Conservation (phyloP, 2,113 vertebrate species). For the Scomber japonicus region DNA sequence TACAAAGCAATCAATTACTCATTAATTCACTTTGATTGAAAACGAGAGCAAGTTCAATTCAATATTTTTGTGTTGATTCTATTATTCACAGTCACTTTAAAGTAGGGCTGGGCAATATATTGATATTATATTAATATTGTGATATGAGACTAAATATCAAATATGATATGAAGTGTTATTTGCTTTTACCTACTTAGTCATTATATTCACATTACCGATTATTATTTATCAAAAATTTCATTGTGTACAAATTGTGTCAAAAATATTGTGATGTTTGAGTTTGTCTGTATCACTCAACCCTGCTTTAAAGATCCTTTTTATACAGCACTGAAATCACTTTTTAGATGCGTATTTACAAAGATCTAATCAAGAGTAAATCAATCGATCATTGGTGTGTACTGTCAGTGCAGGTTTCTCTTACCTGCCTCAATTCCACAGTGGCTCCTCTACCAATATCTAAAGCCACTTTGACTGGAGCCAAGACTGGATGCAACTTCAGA, state of each 20-base stretch:
- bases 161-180: no score
- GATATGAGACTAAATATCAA: no score
- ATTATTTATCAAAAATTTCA: no score
- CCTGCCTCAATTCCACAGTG: constrained; percentile 91
- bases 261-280: no score
- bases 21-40: background rate
- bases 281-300: no score
- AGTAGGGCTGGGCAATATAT: no score
- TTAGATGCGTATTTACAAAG: background rate
- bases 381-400: background rate
- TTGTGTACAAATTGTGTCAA: no score
- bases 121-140: no score
- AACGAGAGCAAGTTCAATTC: background rate
- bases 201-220: no score
- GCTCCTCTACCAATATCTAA: constrained; percentile 91
- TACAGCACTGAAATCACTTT: no score
- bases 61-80: background rate
- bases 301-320: no score
- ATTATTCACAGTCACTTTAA: background rate
- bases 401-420: constrained; percentile 50
- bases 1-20: constrained; percentile 58
- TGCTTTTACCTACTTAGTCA: no score
- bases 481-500: constrained; percentile 93
- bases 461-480: constrained; percentile 94
- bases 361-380: background rate